Evolutionary conservation across 2,888 invertebrate genomes (phyloP).

Genomic region (Allygus modestus): DNA sequence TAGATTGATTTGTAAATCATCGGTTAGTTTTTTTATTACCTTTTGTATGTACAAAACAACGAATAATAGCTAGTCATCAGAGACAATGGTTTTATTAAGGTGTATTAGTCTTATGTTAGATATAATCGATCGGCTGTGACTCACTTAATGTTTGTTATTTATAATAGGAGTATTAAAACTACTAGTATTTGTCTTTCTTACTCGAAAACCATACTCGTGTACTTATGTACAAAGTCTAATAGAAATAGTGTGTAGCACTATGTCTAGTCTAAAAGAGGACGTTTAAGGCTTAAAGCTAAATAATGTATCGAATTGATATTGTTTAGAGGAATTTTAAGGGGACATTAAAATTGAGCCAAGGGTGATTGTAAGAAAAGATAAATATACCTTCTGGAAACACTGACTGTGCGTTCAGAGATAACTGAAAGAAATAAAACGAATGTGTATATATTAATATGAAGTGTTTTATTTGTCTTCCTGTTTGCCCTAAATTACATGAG

Average conservation of each 20-base stretch:
- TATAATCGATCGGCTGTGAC: conserved; percentile 56
- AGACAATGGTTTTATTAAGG: conserved; percentile 13
- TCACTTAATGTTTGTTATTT: conserved; percentile 39
- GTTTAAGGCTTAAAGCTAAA: conserved; percentile 57
- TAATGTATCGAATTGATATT: conserved; percentile 2
- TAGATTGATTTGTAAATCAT: conserved; percentile 39
- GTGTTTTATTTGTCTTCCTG: conserved; percentile 32
- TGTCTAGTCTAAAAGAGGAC: conserved; percentile 17
- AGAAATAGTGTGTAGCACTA: conserved; percentile 54
- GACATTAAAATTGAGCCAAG: conserved; percentile 45
- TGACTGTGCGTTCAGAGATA: conserved; percentile 60
- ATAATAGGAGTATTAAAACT: conserved; percentile 33
- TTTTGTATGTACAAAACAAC: conserved; percentile 53
- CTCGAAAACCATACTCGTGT: conserved; percentile 38
- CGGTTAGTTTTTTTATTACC: not conserved
- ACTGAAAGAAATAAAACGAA: conserved; percentile 61
- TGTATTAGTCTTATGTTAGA: conserved; percentile 53
- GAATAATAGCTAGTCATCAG: conserved; percentile 39
- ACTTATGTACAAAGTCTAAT: conserved; percentile 42
- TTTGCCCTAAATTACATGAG: not conserved
- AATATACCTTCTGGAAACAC: conserved; percentile 48
- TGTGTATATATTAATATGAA: conserved; percentile 60
- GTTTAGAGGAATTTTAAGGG: conserved; percentile 19
- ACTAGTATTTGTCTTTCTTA: conserved; percentile 51
- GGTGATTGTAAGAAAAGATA: conserved; percentile 40